phyloP scores from a whole-genome alignment of 2,113 vertebrate genomes.

The Capreolus pygargus region DNA sequence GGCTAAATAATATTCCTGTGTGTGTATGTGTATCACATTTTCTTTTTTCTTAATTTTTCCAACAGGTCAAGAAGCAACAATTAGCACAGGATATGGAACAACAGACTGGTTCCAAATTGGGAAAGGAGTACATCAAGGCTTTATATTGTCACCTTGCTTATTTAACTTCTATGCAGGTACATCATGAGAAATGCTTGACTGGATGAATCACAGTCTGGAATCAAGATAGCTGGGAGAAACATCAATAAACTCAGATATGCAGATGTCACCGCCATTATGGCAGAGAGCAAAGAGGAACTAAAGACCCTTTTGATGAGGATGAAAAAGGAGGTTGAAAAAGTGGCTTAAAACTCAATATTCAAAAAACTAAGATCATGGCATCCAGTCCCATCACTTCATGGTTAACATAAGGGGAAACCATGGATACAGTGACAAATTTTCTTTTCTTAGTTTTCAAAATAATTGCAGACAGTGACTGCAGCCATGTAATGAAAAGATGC shows the following conservation, averaged over 20 bases:
- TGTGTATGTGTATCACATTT: not conserved
- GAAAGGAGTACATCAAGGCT: not conserved
- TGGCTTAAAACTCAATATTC: not conserved
- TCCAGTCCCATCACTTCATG: not conserved
- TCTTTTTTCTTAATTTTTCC: not conserved
- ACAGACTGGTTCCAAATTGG: not conserved
- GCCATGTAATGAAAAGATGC: not conserved
- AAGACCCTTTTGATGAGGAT: not conserved
- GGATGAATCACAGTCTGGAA: not conserved
- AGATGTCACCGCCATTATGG: not conserved
- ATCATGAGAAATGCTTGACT: not conserved
- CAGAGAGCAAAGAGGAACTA: not conserved
- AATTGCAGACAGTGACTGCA: not conserved
- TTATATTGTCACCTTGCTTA: not conserved
- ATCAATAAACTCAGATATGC: not conserved
- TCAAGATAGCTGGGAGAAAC: not conserved
- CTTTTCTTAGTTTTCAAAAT: not conserved
- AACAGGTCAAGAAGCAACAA: not conserved
- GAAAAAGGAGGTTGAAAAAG: not conserved
- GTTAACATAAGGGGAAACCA: not conserved
- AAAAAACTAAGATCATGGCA: not conserved
- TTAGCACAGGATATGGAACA: not conserved
- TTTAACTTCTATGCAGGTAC: not conserved
- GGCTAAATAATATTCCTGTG: not conserved
- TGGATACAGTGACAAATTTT: not conserved